A percentile compares a stretch with the other conserved stretches of the same genome.
These are phyloP conservation scores for Xestoiulus laeticollis DNA, from an alignment of 2,888 invertebrate genomes.

Conservation along the genomic window DNA sequence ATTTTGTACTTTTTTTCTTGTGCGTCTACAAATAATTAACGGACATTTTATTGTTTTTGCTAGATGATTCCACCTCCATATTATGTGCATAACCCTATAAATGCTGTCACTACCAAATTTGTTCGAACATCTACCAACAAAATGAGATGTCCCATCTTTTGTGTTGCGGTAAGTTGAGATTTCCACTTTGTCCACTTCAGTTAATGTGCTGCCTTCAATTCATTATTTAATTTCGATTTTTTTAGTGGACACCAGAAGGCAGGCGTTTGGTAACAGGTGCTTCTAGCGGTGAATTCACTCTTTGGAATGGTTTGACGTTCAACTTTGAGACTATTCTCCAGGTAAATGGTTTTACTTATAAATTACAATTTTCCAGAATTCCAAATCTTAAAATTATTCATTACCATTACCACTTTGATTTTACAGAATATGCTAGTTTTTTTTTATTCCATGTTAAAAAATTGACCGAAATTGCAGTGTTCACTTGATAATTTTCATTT, in stretches of 20 bases:
- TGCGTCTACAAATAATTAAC: neutral
- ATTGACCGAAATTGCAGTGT: no score
- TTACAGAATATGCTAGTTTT: neutral
- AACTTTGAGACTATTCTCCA: conserved; percentile 99
- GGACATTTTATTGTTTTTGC: conserved; percentile 52
- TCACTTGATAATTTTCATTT: no score
- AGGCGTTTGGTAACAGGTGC: conserved; percentile 97
- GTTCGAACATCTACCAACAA: conserved; percentile 99
- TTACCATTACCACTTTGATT: no score
- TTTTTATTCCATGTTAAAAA: no score
- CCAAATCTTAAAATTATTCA: neutral
- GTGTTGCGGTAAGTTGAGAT: conserved; percentile 75
- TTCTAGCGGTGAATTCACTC: conserved; percentile 98
- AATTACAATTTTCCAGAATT: neutral
- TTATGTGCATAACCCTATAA: conserved; percentile 93
- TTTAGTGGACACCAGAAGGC: conserved; percentile 97
- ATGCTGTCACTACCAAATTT: conserved; percentile 90
- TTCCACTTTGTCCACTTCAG: neutral
- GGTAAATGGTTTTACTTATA: conserved; percentile 67
- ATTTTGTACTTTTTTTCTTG: neutral
- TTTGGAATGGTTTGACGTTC: conserved; percentile 99
- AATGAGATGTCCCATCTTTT: conserved; percentile 99
- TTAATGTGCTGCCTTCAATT: neutral
- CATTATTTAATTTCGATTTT: neutral
- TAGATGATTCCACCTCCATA: conserved; percentile 89